Base-by-base conservation (phyloP, 1,140 invertebrate genomes). In the Lysiphlebus fabarum region DNA sequence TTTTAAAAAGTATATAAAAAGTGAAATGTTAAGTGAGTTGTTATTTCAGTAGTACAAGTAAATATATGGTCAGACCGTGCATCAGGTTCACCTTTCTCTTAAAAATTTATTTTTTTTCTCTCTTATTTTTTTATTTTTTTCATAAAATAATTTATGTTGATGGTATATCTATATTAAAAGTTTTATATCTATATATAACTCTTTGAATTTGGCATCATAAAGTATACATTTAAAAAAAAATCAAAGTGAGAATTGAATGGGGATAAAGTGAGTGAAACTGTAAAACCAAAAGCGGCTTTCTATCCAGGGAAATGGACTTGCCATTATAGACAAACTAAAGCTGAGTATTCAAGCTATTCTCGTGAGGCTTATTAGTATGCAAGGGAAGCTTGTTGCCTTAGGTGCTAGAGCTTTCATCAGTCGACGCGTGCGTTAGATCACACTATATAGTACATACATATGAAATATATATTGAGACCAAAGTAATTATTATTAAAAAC, bases 281-380 rank as follows among this genome's bases (percentile, higher is more conserved):
- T 44, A 58, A 36, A 47, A 36, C 37, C 33, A 57, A 47, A 50
- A 44, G 45, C 38, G 54, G 54, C 50, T 57, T 62, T 51, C 58
- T 41, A 58, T 44, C 56, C 49, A 64, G 60, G 53, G 70, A 71
- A 75, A 76, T 74, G 74, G 73, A 76, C 72, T 75, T 59, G 70
- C 73, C 67, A 75, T 77, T 77, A 75, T 75, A 71, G 65, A 66
- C 62, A 73, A 73, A 74, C 72, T 75, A 71, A 75, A 75, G 69
- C 72, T 67, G 67, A 65, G 66, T 69, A 72, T 72, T 73, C 70
- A 70, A 26, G 64, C 67, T 40, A 54, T 59, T 49, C 50, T 59
- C 33, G 50, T 36, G 34, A 51, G 49, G 57, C 42, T 59, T 53
- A 59, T 59, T 59, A 59, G 57, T 53, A 59, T 59, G 57, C 57